Percentiles rank a stretch among this genome's conserved stretches.
These are phyloP conservation scores for Diaprepes abbreviatus DNA, from an alignment of 2,888 invertebrate species.

Conservation along the genomic window DNA sequence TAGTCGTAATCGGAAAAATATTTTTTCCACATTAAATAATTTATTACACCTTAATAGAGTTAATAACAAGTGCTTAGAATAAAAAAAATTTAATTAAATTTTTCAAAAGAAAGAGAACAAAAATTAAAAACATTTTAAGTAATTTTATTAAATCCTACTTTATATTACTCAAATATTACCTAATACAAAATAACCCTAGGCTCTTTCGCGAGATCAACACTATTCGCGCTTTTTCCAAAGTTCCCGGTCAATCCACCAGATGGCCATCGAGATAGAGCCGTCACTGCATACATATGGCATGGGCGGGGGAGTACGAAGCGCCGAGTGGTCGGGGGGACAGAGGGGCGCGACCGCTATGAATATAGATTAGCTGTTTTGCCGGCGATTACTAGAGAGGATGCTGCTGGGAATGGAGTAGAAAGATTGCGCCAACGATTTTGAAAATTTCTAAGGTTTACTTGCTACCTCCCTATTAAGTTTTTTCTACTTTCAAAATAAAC, in stretches of 20 bases:
- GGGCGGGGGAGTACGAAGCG: conserved; percentile 33
- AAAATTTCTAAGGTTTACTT: no score
- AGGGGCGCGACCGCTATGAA: conserved; percentile 66
- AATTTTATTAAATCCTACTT: not conserved
- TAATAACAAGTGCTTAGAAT: no score
- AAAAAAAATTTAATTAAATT: no score
- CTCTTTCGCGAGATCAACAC: conserved; percentile 13
- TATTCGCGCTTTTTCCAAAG: conserved; percentile 18
- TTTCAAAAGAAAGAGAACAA: no score
- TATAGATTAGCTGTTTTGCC: conserved; percentile 72
- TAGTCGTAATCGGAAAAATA: no score
- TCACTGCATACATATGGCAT: conserved; percentile 54
- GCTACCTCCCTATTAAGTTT: no score
- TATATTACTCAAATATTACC: not conserved
- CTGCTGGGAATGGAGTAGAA: conserved; percentile 25
- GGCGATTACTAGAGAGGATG: conserved; percentile 54
- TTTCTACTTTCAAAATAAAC: no score
- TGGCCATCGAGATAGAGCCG: conserved; percentile 66
- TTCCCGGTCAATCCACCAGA: conserved; percentile 54
- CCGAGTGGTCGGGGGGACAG: conserved; percentile 23
- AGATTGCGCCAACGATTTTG: conserved; percentile 26
- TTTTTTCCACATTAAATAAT: no score
- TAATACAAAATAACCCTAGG: not conserved
- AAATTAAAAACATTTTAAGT: not conserved
- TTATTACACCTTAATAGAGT: no score